A percentile compares a stretch with the other conserved stretches of the same genome.
Conservation (phyloP, 2,113 vertebrate species). For the Glaucidium brasilianum region DNA sequence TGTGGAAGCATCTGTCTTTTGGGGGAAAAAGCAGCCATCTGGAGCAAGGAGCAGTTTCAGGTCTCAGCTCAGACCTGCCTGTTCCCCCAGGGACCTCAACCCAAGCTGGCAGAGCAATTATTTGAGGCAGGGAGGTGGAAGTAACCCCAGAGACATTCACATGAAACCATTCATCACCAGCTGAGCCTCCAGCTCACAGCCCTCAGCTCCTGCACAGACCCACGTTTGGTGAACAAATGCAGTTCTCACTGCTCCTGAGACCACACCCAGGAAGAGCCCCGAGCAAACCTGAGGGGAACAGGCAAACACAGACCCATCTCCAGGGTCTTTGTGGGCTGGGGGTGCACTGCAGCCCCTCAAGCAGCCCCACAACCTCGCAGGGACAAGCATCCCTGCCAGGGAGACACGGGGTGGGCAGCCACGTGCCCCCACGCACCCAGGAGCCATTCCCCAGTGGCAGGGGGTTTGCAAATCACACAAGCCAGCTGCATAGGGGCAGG, state of each 20-base stretch:
- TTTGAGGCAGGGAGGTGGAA: background rate
- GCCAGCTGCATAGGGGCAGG: background rate
- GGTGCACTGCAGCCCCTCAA: fast-evolving
- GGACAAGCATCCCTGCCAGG: background rate
- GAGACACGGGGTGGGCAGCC: background rate
- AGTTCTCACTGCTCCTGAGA: fast-evolving
- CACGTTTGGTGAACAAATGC: too few relatives aligned
- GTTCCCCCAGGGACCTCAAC: fast-evolving
- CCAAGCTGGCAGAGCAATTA: background rate
- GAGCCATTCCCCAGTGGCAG: background rate
- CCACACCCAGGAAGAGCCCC: too few relatives aligned
- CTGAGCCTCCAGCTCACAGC: fast-evolving
- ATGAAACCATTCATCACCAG: background rate
- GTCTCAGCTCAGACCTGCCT: background rate
- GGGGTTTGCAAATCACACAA: background rate
- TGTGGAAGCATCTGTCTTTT: background rate
- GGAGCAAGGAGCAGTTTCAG: background rate
- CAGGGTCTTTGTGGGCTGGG: background rate
- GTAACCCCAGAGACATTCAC: fast-evolving
- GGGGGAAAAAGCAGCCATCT: background rate
- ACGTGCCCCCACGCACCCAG: fast-evolving
- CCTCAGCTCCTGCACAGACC: background rate
- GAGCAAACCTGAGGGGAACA: background rate
- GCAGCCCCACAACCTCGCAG: fast-evolving
- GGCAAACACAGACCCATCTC: fast-evolving